Conservation (phyloP, 1,140 invertebrate species). For the Paraescarpia echinospica region DNA sequence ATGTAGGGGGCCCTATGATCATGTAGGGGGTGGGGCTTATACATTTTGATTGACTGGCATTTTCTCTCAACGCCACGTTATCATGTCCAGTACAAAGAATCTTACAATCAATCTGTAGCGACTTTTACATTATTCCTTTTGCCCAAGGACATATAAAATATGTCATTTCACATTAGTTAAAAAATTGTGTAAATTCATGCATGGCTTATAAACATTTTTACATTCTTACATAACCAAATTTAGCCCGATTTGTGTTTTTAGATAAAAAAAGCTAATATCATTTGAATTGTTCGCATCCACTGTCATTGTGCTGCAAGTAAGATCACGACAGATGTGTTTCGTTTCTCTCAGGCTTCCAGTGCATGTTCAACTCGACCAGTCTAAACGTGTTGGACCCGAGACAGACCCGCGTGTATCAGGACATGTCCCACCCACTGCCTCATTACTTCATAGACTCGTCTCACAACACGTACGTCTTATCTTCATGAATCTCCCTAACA, state of each 20-base stretch:
- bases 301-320: background rate
- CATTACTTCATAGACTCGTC: constrained; percentile 70
- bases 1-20: too few species aligned
- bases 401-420: constrained; percentile 62
- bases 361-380: constrained; percentile 62
- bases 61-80: too few species aligned
- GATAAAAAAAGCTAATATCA: background rate
- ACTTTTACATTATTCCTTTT: too few species aligned
- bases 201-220: background rate
- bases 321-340: background rate
- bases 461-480: constrained; percentile 65
- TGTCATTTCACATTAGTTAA: background rate
- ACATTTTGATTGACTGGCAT: too few species aligned
- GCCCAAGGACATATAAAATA: too few species aligned
- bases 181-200: background rate
- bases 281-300: background rate
- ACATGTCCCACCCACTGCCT: constrained; percentile 67
- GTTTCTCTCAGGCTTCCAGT: constrained; percentile 62
- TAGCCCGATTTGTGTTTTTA: background rate
- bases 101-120: too few species aligned
- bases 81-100: too few species aligned
- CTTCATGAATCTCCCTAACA: background rate
- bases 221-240: background rate
- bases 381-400: constrained; percentile 63
- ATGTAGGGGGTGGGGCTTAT: too few species aligned